Percentiles rank a stretch among this genome's conserved stretches.
Conservation (phyloP, 1,140 invertebrate species). For the Drosophila baimaii region DNA sequence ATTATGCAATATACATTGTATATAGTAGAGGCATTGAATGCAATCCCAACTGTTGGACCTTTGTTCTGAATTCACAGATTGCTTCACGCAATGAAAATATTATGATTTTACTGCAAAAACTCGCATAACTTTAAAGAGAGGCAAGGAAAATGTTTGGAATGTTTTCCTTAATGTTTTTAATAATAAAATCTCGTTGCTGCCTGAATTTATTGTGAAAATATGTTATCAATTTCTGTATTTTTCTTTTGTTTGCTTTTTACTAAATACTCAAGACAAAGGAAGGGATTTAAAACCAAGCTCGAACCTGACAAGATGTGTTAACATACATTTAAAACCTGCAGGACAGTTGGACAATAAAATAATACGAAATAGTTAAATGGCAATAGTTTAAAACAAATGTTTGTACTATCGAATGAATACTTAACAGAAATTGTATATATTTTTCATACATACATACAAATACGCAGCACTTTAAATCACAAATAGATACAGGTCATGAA, state of each 20-base stretch:
- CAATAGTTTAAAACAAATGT: neutral
- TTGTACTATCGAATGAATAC: too few relatives aligned
- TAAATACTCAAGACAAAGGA: neutral
- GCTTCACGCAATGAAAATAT: slow-evolving; percentile 18
- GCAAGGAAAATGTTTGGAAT: slow-evolving; percentile 3
- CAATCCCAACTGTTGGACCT: slow-evolving; percentile 11
- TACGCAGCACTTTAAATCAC: neutral
- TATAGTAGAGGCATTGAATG: too few relatives aligned
- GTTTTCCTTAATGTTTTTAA: neutral
- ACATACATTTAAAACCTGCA: too few relatives aligned
- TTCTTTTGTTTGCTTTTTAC: neutral
- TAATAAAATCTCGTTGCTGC: neutral
- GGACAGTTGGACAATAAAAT: neutral
- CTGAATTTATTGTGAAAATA: neutral
- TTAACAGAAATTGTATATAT: neutral
- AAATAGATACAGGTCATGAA: neutral
- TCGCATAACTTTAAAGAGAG: neutral
- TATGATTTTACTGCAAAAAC: slow-evolving; percentile 6
- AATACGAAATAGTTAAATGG: too few relatives aligned
- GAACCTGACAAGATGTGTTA: neutral
- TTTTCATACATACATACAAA: neutral
- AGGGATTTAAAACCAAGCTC: neutral
- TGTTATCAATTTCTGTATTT: neutral
- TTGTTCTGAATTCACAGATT: neutral
- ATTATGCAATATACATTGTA: too few relatives aligned